Evolutionary conservation across 2,797 vertebrate genomes (phyloP).

Genomic region (Sebastes iracundus): DNA sequence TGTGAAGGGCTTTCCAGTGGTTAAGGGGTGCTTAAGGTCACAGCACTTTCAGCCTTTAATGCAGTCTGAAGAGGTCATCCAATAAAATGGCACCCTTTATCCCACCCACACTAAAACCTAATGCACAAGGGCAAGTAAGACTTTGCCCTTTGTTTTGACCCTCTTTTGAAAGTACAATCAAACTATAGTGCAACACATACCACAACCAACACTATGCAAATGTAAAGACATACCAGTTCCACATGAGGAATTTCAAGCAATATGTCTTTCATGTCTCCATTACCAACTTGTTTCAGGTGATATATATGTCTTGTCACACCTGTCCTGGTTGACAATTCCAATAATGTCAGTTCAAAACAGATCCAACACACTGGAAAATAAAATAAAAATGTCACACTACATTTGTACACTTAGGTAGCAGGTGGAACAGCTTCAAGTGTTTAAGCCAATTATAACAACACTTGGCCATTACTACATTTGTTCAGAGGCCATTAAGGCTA

Average conservation of each 20-base stretch:
- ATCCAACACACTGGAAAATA: background rate
- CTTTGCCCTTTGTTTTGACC: slow-evolving; percentile 3
- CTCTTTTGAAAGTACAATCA: background rate
- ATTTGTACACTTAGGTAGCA: background rate
- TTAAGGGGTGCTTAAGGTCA: slow-evolving; percentile 31
- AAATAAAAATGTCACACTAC: background rate
- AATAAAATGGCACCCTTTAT: slow-evolving; percentile 40
- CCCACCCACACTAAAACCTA: slow-evolving; percentile 28
- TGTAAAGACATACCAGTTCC: background rate
- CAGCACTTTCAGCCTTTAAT: slow-evolving; percentile 42
- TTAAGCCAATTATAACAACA: background rate
- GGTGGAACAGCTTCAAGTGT: background rate
- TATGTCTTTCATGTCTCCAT: background rate
- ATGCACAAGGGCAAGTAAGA: slow-evolving; percentile 2
- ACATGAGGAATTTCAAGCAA: background rate
- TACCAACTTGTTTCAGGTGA: background rate
- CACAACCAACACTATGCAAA: background rate
- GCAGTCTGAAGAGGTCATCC: slow-evolving; percentile 52
- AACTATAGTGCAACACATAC: background rate
- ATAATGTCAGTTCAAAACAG: background rate
- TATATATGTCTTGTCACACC: background rate
- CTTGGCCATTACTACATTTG: background rate
- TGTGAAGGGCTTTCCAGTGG: slow-evolving; percentile 50
- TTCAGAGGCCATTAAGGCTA: background rate
- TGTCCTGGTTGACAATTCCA: background rate